Base-by-base conservation (phyloP, 1,140 invertebrate genomes). In the Bemisia tabaci region DNA sequence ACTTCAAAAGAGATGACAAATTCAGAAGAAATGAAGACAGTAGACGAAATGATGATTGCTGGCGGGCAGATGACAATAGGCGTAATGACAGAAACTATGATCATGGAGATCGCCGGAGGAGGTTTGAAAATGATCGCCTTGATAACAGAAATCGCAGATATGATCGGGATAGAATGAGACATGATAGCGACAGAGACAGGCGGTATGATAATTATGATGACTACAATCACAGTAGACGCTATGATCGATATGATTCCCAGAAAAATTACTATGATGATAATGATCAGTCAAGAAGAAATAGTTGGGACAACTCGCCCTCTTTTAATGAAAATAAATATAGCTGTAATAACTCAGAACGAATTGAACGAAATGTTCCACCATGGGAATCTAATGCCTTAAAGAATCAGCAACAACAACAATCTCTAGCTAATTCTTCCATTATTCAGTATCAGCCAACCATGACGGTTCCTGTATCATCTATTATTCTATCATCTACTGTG, bases 231-330 rank as follows among this genome's bases (percentile, higher is more conserved):
- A n/a, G 24, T 61, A 25, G 24, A 23, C 22, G 24, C 5, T 22
- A 9, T 61, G 60, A 61, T 61, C 22, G 24, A 12, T 22, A 61
- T 61, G 60, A 61, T 61, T 22, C 22, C 24, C 22, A 61, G 12
- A 25, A 61, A 23, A 25, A 61, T 61, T 22, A 61, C 24, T 22
- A 61, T n/a, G 60, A 61, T n/a, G 60, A 61, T 61, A 25, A 61
- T 61, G 60, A 61, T 61, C 22, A 61, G 33, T 9, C 5, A 5
- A 48, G 33, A 48, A 48, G 33, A 48, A 48, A 17, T 48, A 48
- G 17, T 48, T 48, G 33, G 33, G 33, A 48, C 5, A 48, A 48
- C 33, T 48, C 33, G 5, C n/a, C n/a, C n/a, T 48, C 33, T 48
- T 17, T 9, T 48, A 48, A 48, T 48, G 33, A 48, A 48, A 48